Evolutionary conservation across 2,888 invertebrate species (phyloP).

Genomic region (Arrhopalites spinosus): DNA sequence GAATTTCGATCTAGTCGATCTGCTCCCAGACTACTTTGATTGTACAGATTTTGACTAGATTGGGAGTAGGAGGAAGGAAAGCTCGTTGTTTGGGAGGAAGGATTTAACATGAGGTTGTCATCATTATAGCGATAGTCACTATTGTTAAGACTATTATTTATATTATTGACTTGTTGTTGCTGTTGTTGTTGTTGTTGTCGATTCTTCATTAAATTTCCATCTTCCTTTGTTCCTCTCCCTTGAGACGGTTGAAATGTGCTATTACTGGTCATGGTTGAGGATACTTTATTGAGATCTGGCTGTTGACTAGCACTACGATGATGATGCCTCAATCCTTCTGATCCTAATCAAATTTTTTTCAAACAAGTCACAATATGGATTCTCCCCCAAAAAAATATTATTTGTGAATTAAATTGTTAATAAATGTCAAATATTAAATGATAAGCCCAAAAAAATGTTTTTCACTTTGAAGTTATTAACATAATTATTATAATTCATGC

Average conservation of each 20-base stretch:
- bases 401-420: no score
- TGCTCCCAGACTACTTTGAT: slow-evolving; percentile 38
- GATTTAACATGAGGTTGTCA: slow-evolving; percentile 28
- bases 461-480: no score
- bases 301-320: slow-evolving; percentile 33
- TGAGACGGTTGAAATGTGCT: slow-evolving; percentile 12
- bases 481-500: no score
- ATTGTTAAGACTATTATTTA: slow-evolving; percentile 45
- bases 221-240: slow-evolving; percentile 8
- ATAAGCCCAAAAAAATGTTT: no score
- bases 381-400: not conserved
- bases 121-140: slow-evolving; percentile 45
- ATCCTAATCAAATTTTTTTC: slow-evolving; percentile 14
- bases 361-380: not conserved
- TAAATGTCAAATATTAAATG: no score
- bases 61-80: slow-evolving; percentile 42
- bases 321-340: slow-evolving; percentile 32
- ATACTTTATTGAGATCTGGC: slow-evolving; percentile 34
- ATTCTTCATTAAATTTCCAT: slow-evolving; percentile 1
- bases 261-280: not conserved
- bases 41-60: not conserved
- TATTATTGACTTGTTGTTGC: slow-evolving; percentile 62
- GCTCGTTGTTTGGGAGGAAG: slow-evolving; percentile 10
- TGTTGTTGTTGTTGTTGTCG: slow-evolving; percentile 63
- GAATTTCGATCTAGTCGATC: slow-evolving; percentile 55